phyloP scores from a whole-genome alignment of 2,888 invertebrate species.

The Caenorhabditis sp. region DNA sequence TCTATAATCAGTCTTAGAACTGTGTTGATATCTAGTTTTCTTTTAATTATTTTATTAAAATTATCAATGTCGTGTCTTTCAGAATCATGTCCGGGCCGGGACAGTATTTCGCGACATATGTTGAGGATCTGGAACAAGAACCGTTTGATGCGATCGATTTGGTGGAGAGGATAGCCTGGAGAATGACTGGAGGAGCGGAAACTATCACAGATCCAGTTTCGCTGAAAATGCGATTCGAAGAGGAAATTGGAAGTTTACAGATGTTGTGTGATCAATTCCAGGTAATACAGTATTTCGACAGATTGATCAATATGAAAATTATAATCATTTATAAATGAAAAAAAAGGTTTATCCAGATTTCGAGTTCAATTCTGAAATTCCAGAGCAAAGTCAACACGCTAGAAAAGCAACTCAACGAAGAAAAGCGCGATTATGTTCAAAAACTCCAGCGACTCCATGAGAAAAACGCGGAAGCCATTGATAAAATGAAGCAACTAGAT shows the following conservation, averaged over 20 bases:
- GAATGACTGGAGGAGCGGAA: conserved; percentile 81
- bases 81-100: conserved; percentile 2
- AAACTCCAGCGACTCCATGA: conserved; percentile 64
- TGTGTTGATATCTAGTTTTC: too few relatives aligned
- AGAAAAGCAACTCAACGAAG: conserved; percentile 64
- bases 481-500: conserved; percentile 79
- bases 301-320: too few relatives aligned
- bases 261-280: conserved; percentile 69
- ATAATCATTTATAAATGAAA: too few relatives aligned
- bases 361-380: conserved; percentile 10
- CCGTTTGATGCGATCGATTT: conserved; percentile 96
- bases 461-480: conserved; percentile 63
- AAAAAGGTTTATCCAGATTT: neutral
- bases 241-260: conserved; percentile 70
- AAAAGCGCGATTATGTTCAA: conserved; percentile 66
- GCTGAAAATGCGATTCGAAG: conserved; percentile 68
- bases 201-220: conserved; percentile 56
- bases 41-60: too few relatives aligned
- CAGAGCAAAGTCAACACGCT: conserved; percentile 64
- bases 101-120: conserved; percentile 67
- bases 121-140: conserved; percentile 78
- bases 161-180: conserved; percentile 93
- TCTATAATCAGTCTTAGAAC: too few relatives aligned
- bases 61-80: neutral
- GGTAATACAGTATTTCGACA: too few relatives aligned